Evolutionary conservation across 2,888 invertebrate species (phyloP).

Genomic region (Cheilosia pagana): DNA sequence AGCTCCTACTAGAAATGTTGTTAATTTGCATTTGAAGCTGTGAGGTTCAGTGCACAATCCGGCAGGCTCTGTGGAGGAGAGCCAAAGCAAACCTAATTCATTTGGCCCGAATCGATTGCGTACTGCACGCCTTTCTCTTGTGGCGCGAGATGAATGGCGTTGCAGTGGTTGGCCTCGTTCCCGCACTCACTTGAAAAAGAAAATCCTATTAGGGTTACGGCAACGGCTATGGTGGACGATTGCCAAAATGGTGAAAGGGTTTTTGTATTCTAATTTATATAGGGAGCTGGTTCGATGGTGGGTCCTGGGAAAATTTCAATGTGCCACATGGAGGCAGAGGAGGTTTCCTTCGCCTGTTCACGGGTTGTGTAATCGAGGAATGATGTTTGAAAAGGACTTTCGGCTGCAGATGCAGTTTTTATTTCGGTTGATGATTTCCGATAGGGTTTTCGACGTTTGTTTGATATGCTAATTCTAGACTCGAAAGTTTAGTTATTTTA

Average conservation of each 20-base stretch:
- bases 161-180: constrained; percentile 26
- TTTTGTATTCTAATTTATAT: constrained; percentile 17
- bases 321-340: constrained; percentile 47
- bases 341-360: constrained; percentile 11
- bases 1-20: constrained; percentile 30
- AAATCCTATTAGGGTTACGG: constrained; percentile 50
- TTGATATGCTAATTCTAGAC: constrained; percentile 64
- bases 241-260: constrained; percentile 12
- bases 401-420: neutral
- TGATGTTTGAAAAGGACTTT: constrained; percentile 50
- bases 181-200: constrained; percentile 18
- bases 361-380: constrained; percentile 8
- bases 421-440: constrained; percentile 28
- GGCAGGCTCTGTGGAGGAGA: constrained; percentile 2
- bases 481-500: constrained; percentile 30
- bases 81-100: constrained; percentile 45
- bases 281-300: constrained; percentile 15
- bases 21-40: constrained; percentile 62
- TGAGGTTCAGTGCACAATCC: constrained; percentile 56
- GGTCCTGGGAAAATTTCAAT: constrained; percentile 53
- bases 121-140: constrained; percentile 25
- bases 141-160: constrained; percentile 45
- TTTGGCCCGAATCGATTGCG: constrained; percentile 51
- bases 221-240: constrained; percentile 13
- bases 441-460: constrained; percentile 34